Percentiles rank a stretch among this genome's conserved stretches.
These are phyloP conservation scores for Micromys minutus DNA, from an alignment of 2,113 vertebrate species.

Conservation along the genomic window DNA sequence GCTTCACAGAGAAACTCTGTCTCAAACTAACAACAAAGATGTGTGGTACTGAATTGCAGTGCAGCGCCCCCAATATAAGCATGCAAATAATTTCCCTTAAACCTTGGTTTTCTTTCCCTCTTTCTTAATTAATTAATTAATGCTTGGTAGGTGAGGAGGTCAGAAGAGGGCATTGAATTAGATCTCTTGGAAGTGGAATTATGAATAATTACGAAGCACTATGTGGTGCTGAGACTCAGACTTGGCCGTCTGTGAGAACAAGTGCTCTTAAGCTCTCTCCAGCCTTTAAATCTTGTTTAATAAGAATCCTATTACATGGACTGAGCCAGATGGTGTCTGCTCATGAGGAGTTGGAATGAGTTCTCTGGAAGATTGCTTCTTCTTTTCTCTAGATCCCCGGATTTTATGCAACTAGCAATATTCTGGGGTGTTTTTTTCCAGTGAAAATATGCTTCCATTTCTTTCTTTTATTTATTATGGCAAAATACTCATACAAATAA, in stretches of 20 bases:
- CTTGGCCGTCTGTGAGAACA: not conserved
- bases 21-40: not conserved
- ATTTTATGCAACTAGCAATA: not conserved
- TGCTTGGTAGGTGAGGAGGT: not conserved
- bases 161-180: not conserved
- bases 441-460: not conserved
- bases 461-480: not conserved
- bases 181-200: not conserved
- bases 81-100: not conserved
- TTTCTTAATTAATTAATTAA: no score
- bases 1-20: no score
- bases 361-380: not conserved
- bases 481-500: not conserved
- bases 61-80: not conserved
- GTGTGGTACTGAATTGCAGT: not conserved
- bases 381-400: not conserved
- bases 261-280: not conserved
- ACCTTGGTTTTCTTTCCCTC: no score
- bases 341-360: not conserved
- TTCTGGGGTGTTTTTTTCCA: not conserved
- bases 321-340: not conserved
- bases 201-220: not conserved
- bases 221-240: not conserved
- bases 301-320: not conserved
- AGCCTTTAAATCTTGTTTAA: not conserved